These are phyloP conservation scores for Drosophila kuntzei DNA, from an alignment of 2,888 invertebrate species.

Conservation along the genomic window DNA sequence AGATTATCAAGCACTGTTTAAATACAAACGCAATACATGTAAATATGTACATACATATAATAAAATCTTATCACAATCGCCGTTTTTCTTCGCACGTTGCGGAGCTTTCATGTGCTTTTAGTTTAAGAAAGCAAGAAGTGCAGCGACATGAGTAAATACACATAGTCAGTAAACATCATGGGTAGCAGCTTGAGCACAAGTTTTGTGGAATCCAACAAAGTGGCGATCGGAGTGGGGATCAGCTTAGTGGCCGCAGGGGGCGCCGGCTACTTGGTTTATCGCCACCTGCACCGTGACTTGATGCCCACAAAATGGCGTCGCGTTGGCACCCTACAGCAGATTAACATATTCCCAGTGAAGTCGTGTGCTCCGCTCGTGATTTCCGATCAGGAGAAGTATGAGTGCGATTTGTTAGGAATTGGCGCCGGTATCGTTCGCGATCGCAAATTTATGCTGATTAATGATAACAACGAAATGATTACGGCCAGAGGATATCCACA, in stretches of 20 bases:
- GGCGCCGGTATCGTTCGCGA: constrained; percentile 72
- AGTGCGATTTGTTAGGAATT: constrained; percentile 80
- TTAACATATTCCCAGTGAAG: constrained; percentile 82
- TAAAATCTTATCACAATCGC: constrained; percentile 5
- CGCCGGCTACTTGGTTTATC: constrained; percentile 70
- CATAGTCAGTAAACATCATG: constrained; percentile 1
- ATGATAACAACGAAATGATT: constrained; percentile 75
- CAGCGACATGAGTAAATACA: neutral
- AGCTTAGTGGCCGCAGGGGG: constrained; percentile 69
- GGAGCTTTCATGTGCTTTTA: constrained; percentile 36
- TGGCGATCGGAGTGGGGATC: constrained; percentile 60
- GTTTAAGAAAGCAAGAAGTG: constrained; percentile 10
- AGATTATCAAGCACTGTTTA: neutral
- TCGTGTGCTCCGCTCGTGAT: constrained; percentile 76
- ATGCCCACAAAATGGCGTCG: constrained; percentile 83
- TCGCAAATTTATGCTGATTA: constrained; percentile 83
- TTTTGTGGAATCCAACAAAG: constrained; percentile 34
- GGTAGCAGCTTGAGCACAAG: constrained; percentile 1
- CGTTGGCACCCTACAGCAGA: constrained; percentile 74
- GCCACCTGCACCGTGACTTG: constrained; percentile 68
- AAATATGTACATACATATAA: no score
- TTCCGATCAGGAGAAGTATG: constrained; percentile 46
- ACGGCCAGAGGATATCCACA: constrained; percentile 83
- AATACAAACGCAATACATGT: no score
- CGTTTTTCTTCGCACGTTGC: neutral